A percentile compares a stretch with the other conserved stretches of the same genome.
Evolutionary conservation across 2,888 invertebrate genomes (phyloP).

Genomic region (Bugulina stolonifera): DNA sequence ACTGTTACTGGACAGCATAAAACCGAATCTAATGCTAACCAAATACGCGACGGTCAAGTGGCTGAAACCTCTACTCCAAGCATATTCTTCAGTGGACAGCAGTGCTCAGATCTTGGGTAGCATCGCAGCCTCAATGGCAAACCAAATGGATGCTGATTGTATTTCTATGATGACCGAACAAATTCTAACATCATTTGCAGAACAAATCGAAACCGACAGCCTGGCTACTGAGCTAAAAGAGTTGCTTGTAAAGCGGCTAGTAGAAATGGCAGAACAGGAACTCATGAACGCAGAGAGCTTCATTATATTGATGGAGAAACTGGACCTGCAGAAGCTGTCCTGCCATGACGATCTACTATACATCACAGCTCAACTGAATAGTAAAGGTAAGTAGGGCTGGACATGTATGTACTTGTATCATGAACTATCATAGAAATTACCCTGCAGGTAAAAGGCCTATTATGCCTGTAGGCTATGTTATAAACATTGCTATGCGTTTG

Average conservation of each 20-base stretch:
- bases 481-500: too few species aligned
- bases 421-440: too few species aligned
- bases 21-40: background rate
- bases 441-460: too few species aligned
- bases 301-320: slow-evolving; percentile 39
- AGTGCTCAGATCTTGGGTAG: background rate
- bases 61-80: slow-evolving; percentile 6
- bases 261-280: slow-evolving; percentile 41
- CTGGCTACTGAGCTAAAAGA: background rate
- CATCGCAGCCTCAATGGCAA: slow-evolving; percentile 16
- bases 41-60: background rate
- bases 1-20: background rate
- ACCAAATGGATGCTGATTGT: slow-evolving; percentile 8
- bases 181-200: background rate
- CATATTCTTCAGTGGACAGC: background rate
- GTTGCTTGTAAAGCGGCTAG: slow-evolving; percentile 43
- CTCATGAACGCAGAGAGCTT: slow-evolving; percentile 45
- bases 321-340: slow-evolving; percentile 38
- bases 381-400: slow-evolving; percentile 40
- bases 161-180: background rate
- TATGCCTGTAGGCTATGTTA: too few species aligned
- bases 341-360: slow-evolving; percentile 44
- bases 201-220: background rate
- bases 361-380: slow-evolving; percentile 42
- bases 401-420: too few species aligned